phyloP scores from a whole-genome alignment of 2,888 invertebrate genomes.

The Nemotelus pantherinus region DNA sequence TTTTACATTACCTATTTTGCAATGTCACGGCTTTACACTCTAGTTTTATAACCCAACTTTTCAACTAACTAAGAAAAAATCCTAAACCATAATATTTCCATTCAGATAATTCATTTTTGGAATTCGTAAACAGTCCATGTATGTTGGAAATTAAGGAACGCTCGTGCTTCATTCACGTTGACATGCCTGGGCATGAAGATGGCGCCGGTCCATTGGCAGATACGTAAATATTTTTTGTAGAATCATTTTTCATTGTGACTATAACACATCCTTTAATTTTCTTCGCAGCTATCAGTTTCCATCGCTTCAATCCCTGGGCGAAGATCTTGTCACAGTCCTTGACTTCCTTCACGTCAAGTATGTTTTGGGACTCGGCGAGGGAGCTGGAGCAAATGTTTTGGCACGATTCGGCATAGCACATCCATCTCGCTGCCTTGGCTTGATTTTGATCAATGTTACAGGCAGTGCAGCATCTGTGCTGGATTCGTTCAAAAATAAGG shows the following conservation, averaged over 20 bases:
- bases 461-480: constrained; percentile 86
- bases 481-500: constrained; percentile 85
- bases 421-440: constrained; percentile 79
- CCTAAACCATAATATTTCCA: too few relatives aligned
- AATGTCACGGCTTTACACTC: too few relatives aligned
- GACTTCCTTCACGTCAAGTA: constrained; percentile 85
- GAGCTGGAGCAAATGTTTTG: constrained; percentile 87
- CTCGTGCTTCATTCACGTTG: constrained; percentile 87
- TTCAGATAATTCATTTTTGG: constrained; percentile 82
- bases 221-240: constrained; percentile 68
- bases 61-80: too few relatives aligned
- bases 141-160: constrained; percentile 87
- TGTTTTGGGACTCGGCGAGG: constrained; percentile 86
- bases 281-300: constrained; percentile 79
- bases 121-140: constrained; percentile 82
- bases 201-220: constrained; percentile 79
- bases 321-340: constrained; percentile 81
- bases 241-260: not conserved
- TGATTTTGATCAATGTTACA: constrained; percentile 87
- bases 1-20: too few relatives aligned
- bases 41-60: too few relatives aligned
- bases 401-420: constrained; percentile 86
- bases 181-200: constrained; percentile 88
- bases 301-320: constrained; percentile 81
- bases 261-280: constrained; percentile 16